Conservation (phyloP, 2,113 vertebrate species). For the Aix galericulata region DNA sequence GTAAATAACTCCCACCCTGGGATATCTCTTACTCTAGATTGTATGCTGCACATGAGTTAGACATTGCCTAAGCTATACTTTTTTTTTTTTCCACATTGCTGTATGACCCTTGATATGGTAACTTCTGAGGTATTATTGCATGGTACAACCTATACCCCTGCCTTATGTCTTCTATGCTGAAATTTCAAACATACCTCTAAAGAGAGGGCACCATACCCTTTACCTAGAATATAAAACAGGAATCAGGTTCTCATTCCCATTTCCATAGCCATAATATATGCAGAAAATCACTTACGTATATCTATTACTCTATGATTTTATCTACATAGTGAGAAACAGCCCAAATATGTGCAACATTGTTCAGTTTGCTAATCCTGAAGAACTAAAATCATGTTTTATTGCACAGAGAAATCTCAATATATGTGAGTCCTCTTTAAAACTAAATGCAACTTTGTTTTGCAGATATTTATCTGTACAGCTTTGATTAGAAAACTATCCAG, state of each 20-base stretch:
- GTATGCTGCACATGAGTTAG: neutral
- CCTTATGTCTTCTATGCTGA: neutral
- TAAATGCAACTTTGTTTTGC: neutral
- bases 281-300: neutral
- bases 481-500: neutral
- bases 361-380: neutral
- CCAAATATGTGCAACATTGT: accelerated
- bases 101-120: neutral
- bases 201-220: neutral
- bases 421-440: neutral
- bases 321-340: neutral
- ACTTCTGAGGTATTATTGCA: neutral
- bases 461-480: neutral
- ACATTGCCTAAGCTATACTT: neutral
- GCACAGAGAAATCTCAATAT: neutral
- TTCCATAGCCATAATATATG: neutral
- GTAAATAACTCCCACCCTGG: neutral
- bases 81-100: neutral
- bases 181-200: neutral
- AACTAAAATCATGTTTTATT: neutral
- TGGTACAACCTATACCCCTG: neutral
- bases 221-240: neutral
- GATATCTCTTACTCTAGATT: neutral
- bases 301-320: neutral
- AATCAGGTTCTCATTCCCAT: neutral